These are phyloP conservation scores for Sclerurus mexicanus DNA, from an alignment of 2,113 vertebrate genomes.

Conservation along the genomic window DNA sequence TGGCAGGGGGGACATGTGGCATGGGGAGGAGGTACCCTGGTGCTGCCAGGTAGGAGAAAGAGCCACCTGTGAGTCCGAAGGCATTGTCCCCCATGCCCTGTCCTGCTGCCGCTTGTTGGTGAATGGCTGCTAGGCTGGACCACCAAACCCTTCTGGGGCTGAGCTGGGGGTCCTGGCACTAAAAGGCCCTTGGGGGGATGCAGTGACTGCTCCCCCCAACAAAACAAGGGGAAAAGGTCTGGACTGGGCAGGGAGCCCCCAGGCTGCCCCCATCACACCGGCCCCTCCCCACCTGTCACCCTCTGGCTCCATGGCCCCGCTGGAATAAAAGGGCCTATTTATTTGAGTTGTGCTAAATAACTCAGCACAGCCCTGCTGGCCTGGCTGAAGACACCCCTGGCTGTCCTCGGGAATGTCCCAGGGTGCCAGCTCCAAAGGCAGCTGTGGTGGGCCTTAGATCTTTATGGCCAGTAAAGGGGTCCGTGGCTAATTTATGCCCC, in stretches of 20 bases:
- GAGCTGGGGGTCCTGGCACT: neutral
- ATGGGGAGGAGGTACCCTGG: neutral
- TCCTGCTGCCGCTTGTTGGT: neutral
- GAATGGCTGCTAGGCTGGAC: rapidly evolving
- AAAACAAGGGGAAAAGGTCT: neutral
- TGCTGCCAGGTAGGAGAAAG: neutral
- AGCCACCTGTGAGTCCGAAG: neutral
- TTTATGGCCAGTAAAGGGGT: slow-evolving; percentile 67
- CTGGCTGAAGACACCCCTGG: slow-evolving; percentile 27
- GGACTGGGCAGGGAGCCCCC: neutral
- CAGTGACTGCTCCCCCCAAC: rapidly evolving
- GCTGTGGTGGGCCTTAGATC: slow-evolving; percentile 62
- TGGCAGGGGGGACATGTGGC: neutral
- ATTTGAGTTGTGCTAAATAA: neutral
- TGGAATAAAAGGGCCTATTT: slow-evolving; percentile 47
- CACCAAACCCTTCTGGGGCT: neutral
- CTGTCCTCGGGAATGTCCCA: slow-evolving; percentile 33
- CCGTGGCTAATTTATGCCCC: slow-evolving; percentile 67
- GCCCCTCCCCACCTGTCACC: slow-evolving; percentile 34
- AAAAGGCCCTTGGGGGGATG: rapidly evolving
- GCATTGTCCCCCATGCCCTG: rapidly evolving
- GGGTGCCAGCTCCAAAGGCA: slow-evolving; percentile 43
- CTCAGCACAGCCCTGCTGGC: neutral
- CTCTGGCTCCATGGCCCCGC: neutral
- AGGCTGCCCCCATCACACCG: neutral